These are phyloP conservation scores for Callorhinus ursinus DNA, from an alignment of 2,113 vertebrate species.

Conservation along the genomic window DNA sequence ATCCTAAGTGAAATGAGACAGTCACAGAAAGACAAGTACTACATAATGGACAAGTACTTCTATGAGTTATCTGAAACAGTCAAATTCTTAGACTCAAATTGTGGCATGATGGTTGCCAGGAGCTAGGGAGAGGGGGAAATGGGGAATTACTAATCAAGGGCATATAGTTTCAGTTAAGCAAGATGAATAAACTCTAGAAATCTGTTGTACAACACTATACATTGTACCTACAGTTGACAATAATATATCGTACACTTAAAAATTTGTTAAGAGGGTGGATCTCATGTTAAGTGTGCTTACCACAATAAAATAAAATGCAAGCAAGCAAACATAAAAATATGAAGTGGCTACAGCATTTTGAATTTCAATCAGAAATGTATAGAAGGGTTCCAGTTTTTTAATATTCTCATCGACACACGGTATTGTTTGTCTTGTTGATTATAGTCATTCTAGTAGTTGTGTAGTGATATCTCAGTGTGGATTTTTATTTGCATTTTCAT, in stretches of 20 bases:
- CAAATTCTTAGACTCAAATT: background rate
- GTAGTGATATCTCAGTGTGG: background rate
- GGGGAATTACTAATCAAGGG: background rate
- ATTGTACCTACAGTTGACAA: background rate
- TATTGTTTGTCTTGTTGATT: background rate
- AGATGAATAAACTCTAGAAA: background rate
- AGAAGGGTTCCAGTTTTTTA: background rate
- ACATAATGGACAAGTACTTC: background rate
- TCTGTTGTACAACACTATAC: background rate
- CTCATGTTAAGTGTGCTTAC: background rate
- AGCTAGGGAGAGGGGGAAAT: background rate
- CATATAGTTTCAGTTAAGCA: background rate
- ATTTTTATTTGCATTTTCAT: background rate
- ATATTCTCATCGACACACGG: background rate
- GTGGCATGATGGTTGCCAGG: background rate
- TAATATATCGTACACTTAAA: background rate
- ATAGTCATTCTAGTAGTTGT: background rate
- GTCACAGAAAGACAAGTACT: background rate
- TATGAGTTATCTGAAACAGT: background rate
- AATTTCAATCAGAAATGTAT: background rate
- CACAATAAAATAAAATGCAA: slow-evolving; percentile 19
- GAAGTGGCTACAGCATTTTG: background rate
- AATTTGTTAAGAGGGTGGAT: background rate
- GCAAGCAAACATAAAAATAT: background rate
- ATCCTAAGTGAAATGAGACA: slow-evolving; percentile 20